Percentiles rank a stretch among this genome's conserved stretches.
Evolutionary conservation across 92 coral and sea anemone species (phyloP).

Genomic region (Palythoa heliodiscus): DNA sequence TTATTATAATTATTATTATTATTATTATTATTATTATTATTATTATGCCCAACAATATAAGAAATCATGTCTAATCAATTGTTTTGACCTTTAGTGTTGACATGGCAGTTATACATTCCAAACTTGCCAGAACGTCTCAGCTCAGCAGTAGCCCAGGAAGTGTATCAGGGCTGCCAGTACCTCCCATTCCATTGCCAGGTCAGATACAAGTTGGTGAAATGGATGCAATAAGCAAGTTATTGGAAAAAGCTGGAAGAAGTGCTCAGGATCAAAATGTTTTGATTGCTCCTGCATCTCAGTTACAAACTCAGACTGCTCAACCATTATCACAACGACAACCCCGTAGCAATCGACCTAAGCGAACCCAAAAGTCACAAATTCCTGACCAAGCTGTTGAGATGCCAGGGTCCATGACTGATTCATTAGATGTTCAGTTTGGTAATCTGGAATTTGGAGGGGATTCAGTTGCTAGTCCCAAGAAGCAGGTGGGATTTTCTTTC

Average conservation of each 20-base stretch:
- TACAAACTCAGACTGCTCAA: constrained; percentile 27
- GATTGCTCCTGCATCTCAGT: constrained; percentile 39
- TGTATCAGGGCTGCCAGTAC: constrained; percentile 51
- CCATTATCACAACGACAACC: constrained; percentile 78
- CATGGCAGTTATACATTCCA: constrained; percentile 85
- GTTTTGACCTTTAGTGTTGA: constrained; percentile 64
- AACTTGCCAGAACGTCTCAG: constrained; percentile 68
- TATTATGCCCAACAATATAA: neutral
- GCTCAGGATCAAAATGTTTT: constrained; percentile 46
- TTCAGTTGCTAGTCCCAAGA: constrained; percentile 65
- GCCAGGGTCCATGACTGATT: constrained; percentile 94
- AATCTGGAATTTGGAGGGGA: constrained; percentile 97
- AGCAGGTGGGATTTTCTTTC: constrained; percentile 5
- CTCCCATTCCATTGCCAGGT: constrained; percentile 78
- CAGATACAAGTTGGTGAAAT: constrained; percentile 44
- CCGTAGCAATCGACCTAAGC: constrained; percentile 66
- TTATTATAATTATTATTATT: neutral
- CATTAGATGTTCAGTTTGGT: constrained; percentile 99
- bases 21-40: neutral
- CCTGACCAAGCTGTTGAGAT: constrained; percentile 95
- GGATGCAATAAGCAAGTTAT: constrained; percentile 69
- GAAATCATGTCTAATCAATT: neutral
- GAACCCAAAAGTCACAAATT: constrained; percentile 81
- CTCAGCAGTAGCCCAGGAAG: constrained; percentile 51
- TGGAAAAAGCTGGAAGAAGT: constrained; percentile 66